Percentiles rank a stretch among this genome's conserved stretches.
Conservation (phyloP, 1,140 invertebrate genomes). For the Leptonema lineaticorne region DNA sequence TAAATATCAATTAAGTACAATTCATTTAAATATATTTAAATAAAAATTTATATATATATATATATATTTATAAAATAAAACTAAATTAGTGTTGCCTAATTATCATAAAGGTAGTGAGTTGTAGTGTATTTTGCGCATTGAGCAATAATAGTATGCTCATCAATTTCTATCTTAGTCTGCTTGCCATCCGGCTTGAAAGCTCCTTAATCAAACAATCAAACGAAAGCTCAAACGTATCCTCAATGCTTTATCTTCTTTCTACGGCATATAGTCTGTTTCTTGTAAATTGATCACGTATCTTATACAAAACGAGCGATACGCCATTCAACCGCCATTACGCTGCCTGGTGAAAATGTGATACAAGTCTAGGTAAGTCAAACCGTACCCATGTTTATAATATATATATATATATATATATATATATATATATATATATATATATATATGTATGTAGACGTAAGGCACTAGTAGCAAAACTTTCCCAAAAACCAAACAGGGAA, state of each 20-base stretch:
- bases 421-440: no score
- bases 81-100: neutral
- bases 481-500: constrained; percentile 25
- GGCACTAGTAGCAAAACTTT: constrained; percentile 30
- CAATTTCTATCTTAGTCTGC: neutral
- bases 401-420: no score
- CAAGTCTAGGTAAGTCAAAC: no score
- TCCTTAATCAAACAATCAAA: constrained; percentile 21
- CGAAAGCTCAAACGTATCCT: constrained; percentile 14
- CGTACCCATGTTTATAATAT: no score
- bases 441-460: neutral
- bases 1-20: neutral
- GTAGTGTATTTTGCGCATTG: no score
- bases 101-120: no score
- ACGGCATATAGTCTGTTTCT: neutral
- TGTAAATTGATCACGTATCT: constrained; percentile 23
- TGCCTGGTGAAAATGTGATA: neutral
- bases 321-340: constrained; percentile 3
- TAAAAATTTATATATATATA: neutral
- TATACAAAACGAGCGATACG: constrained; percentile 2
- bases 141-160: neutral
- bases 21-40: neutral
- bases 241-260: constrained; percentile 11
- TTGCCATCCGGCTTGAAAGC: neutral
- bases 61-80: neutral